These are phyloP conservation scores for Metallyticus violacea DNA, from an alignment of 2,888 invertebrate genomes.

Conservation along the genomic window DNA sequence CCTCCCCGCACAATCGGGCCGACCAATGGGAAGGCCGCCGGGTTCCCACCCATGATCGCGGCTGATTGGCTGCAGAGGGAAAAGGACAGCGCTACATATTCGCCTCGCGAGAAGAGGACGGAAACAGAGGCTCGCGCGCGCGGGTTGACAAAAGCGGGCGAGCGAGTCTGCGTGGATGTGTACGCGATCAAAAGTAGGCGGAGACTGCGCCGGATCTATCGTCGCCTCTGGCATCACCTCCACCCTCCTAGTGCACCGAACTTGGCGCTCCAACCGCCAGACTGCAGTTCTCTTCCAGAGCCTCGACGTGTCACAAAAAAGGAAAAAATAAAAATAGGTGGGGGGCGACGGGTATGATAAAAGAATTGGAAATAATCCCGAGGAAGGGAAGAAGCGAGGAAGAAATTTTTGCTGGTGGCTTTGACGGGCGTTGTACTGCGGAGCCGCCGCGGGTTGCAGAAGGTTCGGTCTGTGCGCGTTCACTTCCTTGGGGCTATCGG, in stretches of 20 bases:
- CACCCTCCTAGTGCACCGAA: too few species aligned
- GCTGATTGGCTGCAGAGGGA: constrained; percentile 21
- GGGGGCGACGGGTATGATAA: neutral
- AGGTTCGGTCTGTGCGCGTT: neutral
- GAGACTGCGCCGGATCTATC: neutral
- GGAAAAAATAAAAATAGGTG: constrained; percentile 8
- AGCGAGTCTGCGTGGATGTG: constrained; percentile 4
- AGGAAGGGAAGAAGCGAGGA: too few species aligned
- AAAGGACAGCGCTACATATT: neutral
- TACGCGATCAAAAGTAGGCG: neutral
- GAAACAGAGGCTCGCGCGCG: neutral
- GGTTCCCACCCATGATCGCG: constrained; percentile 8
- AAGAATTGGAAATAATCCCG: neutral
- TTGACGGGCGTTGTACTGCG: too few species aligned
- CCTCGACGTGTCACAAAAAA: constrained; percentile 17
- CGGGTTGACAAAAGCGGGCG: neutral
- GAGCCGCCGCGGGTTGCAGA: neutral
- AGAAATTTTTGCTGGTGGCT: neutral
- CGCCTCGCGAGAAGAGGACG: neutral
- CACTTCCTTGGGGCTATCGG: constrained; percentile 5
- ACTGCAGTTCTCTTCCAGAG: constrained; percentile 19
- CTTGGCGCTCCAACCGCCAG: constrained; percentile 16
- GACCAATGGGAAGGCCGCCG: neutral
- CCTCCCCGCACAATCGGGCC: neutral
- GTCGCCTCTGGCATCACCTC: neutral